Conservation (phyloP, 2,797 vertebrate genomes). For the Gymnopithys bicolor region DNA sequence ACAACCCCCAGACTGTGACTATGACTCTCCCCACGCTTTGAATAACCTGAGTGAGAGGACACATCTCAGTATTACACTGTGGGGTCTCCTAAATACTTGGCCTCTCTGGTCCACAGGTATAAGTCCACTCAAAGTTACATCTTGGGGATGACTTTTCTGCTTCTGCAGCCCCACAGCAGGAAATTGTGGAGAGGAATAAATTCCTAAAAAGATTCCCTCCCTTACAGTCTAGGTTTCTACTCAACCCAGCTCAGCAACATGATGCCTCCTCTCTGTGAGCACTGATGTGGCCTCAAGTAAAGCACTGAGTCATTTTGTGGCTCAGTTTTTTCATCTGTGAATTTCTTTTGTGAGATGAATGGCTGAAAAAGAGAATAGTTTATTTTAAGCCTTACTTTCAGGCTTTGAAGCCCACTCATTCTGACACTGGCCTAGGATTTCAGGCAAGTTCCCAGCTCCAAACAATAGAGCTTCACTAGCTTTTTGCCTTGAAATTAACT, state of each 20-base stretch:
- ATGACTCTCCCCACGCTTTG: background rate
- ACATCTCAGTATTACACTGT: background rate
- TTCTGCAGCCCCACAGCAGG: background rate
- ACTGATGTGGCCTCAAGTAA: background rate
- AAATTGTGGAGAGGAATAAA: background rate
- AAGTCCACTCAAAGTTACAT: background rate
- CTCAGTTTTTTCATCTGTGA: background rate
- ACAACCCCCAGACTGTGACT: background rate
- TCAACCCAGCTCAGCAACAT: background rate
- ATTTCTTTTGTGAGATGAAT: background rate
- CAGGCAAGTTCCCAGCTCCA: background rate
- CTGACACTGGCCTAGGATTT: background rate
- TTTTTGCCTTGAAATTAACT: background rate
- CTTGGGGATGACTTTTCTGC: background rate
- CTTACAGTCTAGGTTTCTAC: background rate
- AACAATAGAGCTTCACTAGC: background rate
- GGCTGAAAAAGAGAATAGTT: background rate
- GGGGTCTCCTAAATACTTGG: background rate
- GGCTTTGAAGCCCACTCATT: constrained; percentile 6
- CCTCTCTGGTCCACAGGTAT: background rate
- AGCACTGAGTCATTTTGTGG: background rate
- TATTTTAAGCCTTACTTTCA: constrained; percentile 21
- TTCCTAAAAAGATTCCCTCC: background rate
- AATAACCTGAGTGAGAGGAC: background rate
- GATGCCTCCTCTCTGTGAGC: background rate